Percentiles rank a stretch among this genome's conserved stretches.
phyloP scores from a whole-genome alignment of 2,113 vertebrate genomes.

The Apodemus sylvaticus region DNA sequence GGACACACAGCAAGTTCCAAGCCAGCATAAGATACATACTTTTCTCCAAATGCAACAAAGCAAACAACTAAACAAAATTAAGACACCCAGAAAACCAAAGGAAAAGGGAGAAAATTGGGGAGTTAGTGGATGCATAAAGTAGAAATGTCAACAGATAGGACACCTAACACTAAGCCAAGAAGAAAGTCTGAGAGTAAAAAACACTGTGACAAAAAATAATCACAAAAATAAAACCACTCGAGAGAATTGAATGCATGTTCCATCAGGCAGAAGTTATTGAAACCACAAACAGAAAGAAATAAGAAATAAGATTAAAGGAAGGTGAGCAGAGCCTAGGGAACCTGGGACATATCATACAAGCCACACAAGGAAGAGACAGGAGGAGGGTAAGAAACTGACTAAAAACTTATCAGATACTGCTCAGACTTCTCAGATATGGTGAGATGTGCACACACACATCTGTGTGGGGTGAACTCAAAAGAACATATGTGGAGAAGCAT shows the following conservation, averaged over 20 bases:
- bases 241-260: background rate
- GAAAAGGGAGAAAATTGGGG: background rate
- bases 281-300: background rate
- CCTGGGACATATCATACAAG: background rate
- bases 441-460: background rate
- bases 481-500: background rate
- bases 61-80: background rate
- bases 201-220: background rate
- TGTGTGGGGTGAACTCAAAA: background rate
- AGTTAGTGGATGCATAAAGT: background rate
- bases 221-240: background rate
- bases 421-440: background rate
- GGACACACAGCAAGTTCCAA: background rate
- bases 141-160: background rate
- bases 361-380: background rate
- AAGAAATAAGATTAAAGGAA: background rate
- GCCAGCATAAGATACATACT: too few species aligned
- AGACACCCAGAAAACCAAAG: background rate
- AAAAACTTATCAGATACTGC: background rate
- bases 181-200: background rate
- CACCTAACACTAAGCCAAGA: background rate
- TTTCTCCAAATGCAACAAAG: background rate
- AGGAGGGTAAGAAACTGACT: background rate
- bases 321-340: background rate
- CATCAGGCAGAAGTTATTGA: background rate